Conservation (phyloP, 2,888 invertebrate species). For the Malthinus seriepunctatus region DNA sequence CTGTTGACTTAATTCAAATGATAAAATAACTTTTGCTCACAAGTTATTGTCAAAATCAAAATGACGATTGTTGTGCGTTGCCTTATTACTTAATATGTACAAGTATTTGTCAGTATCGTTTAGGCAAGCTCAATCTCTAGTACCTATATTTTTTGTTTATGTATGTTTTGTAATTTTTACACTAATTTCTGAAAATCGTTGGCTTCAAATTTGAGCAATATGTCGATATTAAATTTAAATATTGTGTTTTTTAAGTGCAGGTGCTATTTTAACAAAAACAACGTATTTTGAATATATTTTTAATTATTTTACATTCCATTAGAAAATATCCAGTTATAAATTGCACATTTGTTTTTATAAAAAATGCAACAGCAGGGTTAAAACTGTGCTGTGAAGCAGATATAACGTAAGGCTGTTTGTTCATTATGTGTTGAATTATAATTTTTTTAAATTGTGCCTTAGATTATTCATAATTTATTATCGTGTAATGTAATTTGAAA, state of each 20-base stretch:
- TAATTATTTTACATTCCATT: constrained; percentile 26
- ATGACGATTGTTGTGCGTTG: too few relatives aligned
- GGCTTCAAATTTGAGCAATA: constrained; percentile 13
- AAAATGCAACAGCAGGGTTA: constrained; percentile 1
- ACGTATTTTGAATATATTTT: constrained; percentile 15
- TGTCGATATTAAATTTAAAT: constrained; percentile 11
- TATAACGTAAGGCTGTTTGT: too few relatives aligned
- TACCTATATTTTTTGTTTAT: constrained; percentile 10
- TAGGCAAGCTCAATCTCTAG: constrained; percentile 16
- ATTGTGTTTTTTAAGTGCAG: constrained; percentile 10
- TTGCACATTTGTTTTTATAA: not conserved
- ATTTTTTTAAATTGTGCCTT: constrained; percentile 33
- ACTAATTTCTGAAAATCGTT: constrained; percentile 12
- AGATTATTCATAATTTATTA: constrained; percentile 27
- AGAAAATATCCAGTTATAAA: constrained; percentile 13
- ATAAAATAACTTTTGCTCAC: constrained; percentile 14
- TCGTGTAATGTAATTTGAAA: constrained; percentile 22
- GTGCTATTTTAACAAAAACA: constrained; percentile 14
- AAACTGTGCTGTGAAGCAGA: constrained; percentile 25
- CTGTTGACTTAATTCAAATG: not conserved
- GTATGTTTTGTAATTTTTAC: constrained; percentile 10
- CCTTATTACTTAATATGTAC: constrained; percentile 19
- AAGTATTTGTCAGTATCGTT: constrained; percentile 22
- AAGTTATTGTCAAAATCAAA: not conserved
- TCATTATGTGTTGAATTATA: constrained; percentile 3